phyloP scores from a whole-genome alignment of 2,888 invertebrate species.

The Leptinotarsa tumamoca region DNA sequence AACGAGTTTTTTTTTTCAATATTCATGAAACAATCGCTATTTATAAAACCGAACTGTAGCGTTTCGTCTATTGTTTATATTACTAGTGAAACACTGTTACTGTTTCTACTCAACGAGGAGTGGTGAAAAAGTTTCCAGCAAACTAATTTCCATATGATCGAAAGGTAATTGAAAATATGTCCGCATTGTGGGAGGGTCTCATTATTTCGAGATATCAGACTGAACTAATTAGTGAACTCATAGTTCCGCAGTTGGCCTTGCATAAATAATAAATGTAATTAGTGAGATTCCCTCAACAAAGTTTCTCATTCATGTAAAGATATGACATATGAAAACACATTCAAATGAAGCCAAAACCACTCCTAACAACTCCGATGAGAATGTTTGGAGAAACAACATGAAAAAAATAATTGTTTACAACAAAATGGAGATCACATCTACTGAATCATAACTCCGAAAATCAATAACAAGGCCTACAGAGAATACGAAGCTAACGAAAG shows the following conservation, averaged over 20 bases:
- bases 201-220: conserved; percentile 1
- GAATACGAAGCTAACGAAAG: too few species aligned
- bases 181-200: not conserved
- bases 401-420: too few species aligned
- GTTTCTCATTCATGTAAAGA: not conserved
- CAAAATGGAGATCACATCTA: too few species aligned
- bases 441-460: too few species aligned
- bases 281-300: not conserved
- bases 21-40: not conserved
- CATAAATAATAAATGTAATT: conserved; percentile 3
- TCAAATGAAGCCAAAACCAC: not conserved
- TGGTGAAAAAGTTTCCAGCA: not conserved
- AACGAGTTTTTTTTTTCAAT: conserved; percentile 1
- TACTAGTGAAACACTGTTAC: not conserved
- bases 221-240: conserved; percentile 9
- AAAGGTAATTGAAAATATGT: conserved; percentile 8
- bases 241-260: not conserved
- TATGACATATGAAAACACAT: not conserved
- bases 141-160: not conserved
- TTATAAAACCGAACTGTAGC: conserved; percentile 3
- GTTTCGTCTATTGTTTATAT: not conserved
- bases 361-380: not conserved
- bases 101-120: not conserved
- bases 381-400: too few species aligned
- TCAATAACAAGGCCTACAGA: too few species aligned